Evolutionary conservation across 2,797 vertebrate genomes (phyloP).

Genomic region (Neosilurus mollespiculum): DNA sequence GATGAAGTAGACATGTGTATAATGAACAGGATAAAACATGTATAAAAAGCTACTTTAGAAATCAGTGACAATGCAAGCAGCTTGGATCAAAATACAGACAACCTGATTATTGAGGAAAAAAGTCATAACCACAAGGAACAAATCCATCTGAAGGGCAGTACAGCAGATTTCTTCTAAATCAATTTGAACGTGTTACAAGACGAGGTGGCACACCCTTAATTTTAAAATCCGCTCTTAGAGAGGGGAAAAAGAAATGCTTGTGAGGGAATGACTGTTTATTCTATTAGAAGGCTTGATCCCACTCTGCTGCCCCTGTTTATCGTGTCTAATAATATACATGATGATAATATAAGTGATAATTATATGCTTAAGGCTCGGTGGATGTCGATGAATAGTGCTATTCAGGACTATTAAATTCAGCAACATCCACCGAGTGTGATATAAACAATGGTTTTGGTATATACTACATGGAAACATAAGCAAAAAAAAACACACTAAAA

Average conservation of each 20-base stretch:
- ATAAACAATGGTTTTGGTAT: too few relatives aligned
- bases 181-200: neutral
- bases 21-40: neutral
- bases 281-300: too few relatives aligned
- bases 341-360: too few relatives aligned
- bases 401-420: too few relatives aligned
- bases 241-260: neutral
- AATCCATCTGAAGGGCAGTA: neutral
- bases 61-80: neutral
- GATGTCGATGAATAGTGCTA: too few relatives aligned
- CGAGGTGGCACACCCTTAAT: neutral
- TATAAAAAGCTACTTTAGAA: neutral
- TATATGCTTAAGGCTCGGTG: too few relatives aligned
- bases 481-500: too few relatives aligned
- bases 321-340: too few relatives aligned
- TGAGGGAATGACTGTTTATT: neutral
- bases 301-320: too few relatives aligned
- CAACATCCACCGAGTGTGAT: too few relatives aligned
- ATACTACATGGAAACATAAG: too few relatives aligned
- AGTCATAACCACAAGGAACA: neutral
- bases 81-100: neutral
- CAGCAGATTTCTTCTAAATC: neutral
- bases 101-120: neutral
- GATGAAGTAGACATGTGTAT: neutral
- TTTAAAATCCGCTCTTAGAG: too few relatives aligned